phyloP scores from a whole-genome alignment of 1,140 invertebrate genomes.

The Pteromalus puparum region DNA sequence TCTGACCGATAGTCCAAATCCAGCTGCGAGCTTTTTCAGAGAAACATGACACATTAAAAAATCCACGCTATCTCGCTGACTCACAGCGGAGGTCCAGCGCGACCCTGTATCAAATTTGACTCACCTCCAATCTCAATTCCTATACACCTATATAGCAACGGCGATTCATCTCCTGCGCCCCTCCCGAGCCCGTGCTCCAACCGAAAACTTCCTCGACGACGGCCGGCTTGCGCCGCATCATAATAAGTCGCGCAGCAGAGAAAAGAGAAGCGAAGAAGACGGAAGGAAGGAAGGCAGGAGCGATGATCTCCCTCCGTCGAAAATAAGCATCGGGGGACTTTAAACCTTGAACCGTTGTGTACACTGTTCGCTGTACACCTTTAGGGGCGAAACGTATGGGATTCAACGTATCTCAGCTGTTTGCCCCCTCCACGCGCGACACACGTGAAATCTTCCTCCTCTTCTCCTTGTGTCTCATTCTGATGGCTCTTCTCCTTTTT shows the following conservation, averaged over 20 bases:
- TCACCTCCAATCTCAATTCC: neutral
- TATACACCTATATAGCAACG: neutral
- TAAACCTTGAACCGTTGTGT: constrained; percentile 60
- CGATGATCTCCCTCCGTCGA: constrained; percentile 20
- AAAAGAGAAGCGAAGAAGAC: constrained; percentile 51
- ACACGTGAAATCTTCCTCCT: constrained; percentile 46
- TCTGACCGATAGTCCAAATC: no score
- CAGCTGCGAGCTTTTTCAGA: neutral
- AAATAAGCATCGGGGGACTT: constrained; percentile 52
- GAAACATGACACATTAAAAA: neutral
- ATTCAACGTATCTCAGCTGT: constrained; percentile 68
- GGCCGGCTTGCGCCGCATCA: neutral
- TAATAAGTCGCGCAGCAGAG: neutral
- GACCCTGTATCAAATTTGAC: neutral
- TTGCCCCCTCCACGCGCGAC: constrained; percentile 51
- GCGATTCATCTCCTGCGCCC: neutral
- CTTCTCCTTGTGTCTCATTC: constrained; percentile 2
- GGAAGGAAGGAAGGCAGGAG: constrained; percentile 61
- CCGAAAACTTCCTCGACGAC: neutral
- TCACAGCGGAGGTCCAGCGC: neutral
- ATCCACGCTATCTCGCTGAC: neutral
- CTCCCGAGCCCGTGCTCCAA: neutral
- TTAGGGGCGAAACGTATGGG: constrained; percentile 47
- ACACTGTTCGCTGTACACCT: constrained; percentile 54
- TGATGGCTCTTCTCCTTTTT: neutral